phyloP scores from a whole-genome alignment of 2,113 vertebrate genomes.

The Trichechus manatus region DNA sequence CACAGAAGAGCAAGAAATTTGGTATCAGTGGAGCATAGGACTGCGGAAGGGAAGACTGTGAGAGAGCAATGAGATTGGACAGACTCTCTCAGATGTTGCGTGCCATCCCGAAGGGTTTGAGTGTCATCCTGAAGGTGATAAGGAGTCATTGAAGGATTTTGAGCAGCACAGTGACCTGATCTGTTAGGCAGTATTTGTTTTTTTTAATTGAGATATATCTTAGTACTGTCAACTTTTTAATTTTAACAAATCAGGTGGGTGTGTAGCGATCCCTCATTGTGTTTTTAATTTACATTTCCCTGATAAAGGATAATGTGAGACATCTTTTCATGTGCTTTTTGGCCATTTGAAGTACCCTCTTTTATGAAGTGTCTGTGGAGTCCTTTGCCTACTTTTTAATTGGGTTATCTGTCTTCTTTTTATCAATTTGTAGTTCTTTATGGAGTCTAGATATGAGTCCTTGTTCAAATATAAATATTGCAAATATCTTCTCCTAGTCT shows the following conservation, averaged over 20 bases:
- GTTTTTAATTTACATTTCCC: neutral
- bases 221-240: neutral
- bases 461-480: neutral
- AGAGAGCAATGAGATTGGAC: neutral
- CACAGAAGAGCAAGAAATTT: neutral
- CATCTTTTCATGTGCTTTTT: neutral
- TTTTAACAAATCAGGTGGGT: neutral
- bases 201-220: neutral
- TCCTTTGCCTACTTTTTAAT: neutral
- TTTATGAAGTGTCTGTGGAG: neutral
- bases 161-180: neutral
- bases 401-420: neutral
- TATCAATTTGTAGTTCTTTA: neutral
- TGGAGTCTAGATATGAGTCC: neutral
- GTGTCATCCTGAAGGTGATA: neutral
- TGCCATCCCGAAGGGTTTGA: neutral
- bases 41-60: no score
- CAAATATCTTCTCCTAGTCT: neutral
- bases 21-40: neutral
- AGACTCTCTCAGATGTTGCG: neutral
- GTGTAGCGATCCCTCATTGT: neutral
- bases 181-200: neutral
- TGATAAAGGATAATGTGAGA: neutral
- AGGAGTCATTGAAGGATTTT: neutral
- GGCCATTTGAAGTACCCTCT: neutral